Conservation (phyloP, 2,797 vertebrate species). For the Premnoplex brunnescens region DNA sequence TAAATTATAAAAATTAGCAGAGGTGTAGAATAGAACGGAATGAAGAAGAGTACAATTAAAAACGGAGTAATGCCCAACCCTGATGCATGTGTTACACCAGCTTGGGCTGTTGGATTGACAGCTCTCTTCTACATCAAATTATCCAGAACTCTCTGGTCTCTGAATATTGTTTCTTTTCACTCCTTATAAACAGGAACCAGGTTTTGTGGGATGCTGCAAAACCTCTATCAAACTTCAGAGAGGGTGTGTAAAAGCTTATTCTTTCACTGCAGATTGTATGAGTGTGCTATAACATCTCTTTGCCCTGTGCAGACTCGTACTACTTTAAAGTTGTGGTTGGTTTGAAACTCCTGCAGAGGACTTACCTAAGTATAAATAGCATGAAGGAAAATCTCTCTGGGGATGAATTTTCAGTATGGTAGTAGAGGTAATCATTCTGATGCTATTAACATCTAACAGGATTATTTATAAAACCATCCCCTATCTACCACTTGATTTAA, state of each 20-base stretch:
- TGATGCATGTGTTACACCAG: not conserved
- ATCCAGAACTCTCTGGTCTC: not conserved
- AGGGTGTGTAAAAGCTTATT: not conserved
- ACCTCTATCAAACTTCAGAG: not conserved
- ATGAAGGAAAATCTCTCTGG: not conserved
- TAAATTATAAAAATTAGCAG: not conserved
- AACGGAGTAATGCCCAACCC: not conserved
- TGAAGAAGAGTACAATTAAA: not conserved
- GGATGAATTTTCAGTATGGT: not conserved
- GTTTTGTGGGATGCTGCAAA: not conserved
- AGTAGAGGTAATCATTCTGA: conserved; percentile 16
- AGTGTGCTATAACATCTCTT: not conserved
- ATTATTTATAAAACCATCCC: not conserved
- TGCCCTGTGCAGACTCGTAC: not conserved
- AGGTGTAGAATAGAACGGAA: not conserved
- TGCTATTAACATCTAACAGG: conserved; percentile 42
- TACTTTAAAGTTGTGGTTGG: not conserved
- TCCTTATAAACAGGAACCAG: not conserved
- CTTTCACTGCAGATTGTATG: not conserved
- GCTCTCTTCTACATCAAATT: not conserved
- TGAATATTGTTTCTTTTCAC: not conserved
- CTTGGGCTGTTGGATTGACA: not conserved
- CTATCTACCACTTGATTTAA: not conserved
- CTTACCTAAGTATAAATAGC: not conserved
- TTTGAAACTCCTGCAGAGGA: not conserved